Conservation (phyloP, 37 sponge, comb jelly and placozoan species). For the Geodia barretti region DNA sequence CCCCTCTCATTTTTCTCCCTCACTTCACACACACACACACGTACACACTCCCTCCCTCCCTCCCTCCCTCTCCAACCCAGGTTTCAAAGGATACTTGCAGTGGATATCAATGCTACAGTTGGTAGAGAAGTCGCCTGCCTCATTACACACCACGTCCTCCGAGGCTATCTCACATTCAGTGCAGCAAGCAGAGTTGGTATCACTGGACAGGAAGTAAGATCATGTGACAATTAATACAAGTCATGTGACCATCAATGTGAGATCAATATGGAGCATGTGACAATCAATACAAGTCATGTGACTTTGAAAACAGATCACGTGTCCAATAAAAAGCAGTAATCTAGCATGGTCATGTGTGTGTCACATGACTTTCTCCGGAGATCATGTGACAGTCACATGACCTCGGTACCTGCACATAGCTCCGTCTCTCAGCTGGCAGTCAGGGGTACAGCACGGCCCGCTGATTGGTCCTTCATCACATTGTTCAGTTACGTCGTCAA, state of each 20-base stretch:
- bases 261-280: neutral
- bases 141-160: conserved; percentile 17
- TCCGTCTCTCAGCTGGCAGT: conserved; percentile 7
- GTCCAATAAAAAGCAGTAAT: no score
- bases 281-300: neutral
- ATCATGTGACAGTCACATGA: conserved; percentile 1
- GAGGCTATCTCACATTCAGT: conserved; percentile 20
- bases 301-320: neutral
- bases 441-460: conserved; percentile 28
- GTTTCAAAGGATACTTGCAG: conserved; percentile 52
- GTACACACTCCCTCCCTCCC: conserved; percentile 2
- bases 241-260: neutral
- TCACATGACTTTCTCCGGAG: no score
- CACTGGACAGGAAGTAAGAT: conserved; percentile 23
- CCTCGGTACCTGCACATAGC: conserved; percentile 39
- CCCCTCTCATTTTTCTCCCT: no score
- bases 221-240: neutral
- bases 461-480: conserved; percentile 59
- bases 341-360: no score
- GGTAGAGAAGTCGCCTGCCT: neutral
- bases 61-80: no score
- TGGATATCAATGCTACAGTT: conserved; percentile 33
- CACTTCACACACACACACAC: conserved; percentile 30
- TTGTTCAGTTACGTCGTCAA: conserved; percentile 36
- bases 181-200: conserved; percentile 54